These are phyloP conservation scores for Bergia puertoricense DNA, from an alignment of 92 coral and sea anemone species.

Conservation along the genomic window DNA sequence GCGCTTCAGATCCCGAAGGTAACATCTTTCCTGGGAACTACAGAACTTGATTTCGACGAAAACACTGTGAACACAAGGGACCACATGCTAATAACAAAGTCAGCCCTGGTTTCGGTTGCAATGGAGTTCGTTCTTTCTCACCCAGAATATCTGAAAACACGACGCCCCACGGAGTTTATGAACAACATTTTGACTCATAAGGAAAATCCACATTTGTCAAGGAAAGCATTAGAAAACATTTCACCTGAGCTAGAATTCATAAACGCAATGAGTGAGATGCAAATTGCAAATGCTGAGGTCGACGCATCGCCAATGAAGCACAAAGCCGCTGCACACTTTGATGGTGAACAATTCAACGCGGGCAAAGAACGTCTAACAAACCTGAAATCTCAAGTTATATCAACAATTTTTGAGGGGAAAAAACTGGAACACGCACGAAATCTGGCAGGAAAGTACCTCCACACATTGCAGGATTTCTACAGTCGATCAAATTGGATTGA, in stretches of 20 bases:
- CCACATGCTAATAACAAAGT: conserved; percentile 14
- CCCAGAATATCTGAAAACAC: conserved; percentile 47
- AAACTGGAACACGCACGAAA: conserved; percentile 56
- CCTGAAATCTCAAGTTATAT: conserved; percentile 52
- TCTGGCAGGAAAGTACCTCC: conserved; percentile 58
- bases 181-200: background rate
- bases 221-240: conserved; percentile 36
- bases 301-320: conserved; percentile 43
- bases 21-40: conserved; percentile 23
- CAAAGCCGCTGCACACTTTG: conserved; percentile 60
- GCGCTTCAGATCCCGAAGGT: background rate
- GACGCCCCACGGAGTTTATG: conserved; percentile 29
- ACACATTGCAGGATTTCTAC: conserved; percentile 77
- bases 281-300: conserved; percentile 57
- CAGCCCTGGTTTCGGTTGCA: conserved; percentile 13
- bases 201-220: conserved; percentile 25
- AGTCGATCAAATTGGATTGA: conserved; percentile 80
- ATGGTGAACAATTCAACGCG: conserved; percentile 58
- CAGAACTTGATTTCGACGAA: conserved; percentile 16
- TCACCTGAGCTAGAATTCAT: conserved; percentile 57
- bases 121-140: conserved; percentile 42
- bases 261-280: conserved; percentile 63
- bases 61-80: conserved; percentile 9
- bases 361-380: conserved; percentile 49
- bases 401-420: conserved; percentile 41